A percentile compares a stretch with the other conserved stretches of the same genome.
phyloP scores from a whole-genome alignment of 1,140 invertebrate species.

The Heliconius hermathena region DNA sequence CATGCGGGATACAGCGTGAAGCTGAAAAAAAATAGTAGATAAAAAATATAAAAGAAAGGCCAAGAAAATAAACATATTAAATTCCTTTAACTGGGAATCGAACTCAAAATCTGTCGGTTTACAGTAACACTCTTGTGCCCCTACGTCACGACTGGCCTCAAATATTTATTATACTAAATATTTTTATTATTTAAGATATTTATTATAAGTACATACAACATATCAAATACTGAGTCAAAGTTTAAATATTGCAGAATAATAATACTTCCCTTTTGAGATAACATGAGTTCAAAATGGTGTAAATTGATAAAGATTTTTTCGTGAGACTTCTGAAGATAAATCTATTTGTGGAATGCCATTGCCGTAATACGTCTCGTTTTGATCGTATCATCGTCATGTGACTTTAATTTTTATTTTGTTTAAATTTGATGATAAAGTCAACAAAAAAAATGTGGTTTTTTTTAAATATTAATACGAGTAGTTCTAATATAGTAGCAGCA shows the following conservation, averaged over 20 bases:
- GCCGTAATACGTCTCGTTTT: not conserved
- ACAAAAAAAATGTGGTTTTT: no score
- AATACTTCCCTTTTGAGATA: constrained; percentile 4
- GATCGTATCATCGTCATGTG: not conserved
- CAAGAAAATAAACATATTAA: no score
- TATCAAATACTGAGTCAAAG: not conserved
- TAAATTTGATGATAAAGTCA: not conserved
- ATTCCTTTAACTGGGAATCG: no score
- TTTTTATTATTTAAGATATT: not conserved
- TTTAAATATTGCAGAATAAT: not conserved
- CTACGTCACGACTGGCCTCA: no score
- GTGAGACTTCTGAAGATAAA: constrained; percentile 5
- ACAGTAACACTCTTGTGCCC: no score
- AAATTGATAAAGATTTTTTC: not conserved
- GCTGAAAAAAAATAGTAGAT: no score
- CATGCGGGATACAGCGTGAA: no score
- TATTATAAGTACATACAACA: not conserved
- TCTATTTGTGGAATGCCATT: not conserved
- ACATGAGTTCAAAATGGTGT: not conserved
- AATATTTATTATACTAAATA: not conserved
- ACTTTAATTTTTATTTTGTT: not conserved
- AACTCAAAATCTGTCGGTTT: no score
- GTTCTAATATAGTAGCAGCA: no score
- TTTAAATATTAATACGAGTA: no score
- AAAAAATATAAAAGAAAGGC: no score